Evolutionary conservation across 30 jellyfish, hydroid and myxozoan genomes (phyloP), one percentile per base, ranked within the genome.

Genomic region (Hydra vulgaris): DNA sequence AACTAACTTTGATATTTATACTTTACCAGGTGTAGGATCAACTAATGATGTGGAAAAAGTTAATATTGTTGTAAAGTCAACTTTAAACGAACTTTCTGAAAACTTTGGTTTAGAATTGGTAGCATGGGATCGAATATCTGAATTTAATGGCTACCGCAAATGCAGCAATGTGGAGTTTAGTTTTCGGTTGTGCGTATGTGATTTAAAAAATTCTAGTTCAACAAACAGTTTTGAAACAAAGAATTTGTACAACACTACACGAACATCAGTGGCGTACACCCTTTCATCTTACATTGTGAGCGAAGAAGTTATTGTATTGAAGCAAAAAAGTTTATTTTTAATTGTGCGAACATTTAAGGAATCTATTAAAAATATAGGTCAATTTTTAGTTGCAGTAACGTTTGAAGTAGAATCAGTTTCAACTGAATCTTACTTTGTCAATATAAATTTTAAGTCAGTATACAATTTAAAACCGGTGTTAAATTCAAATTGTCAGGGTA

Each of bases 141-240:
- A 70, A 26, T 92, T 77, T 56, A 96, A 95, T 18, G 82, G 70
- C 22, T 92, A 92, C 94, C 66, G 89, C 70, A 70, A 71, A 74
- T 92, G 98, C 73, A 74, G 78, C 20, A 96, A 92, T 78, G 77
- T 86, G 0, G 85, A 82, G 0, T 94, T 78, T 8, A 72, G 80
- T 19, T 86, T 74, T 8, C 70, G 88, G 27, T 84, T 87, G 12
- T 92, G 98, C 61, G 89, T 92, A 26, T 92, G 98, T 79, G 94
- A 93, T 71, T 55, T 85, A 22, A 76, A 61, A 69, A 73, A 71
- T 7, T 8, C 40, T 3, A 23, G 40, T 21, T 19, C 22, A 4
- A 3, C 20, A 19, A 23, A 27, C 7, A 40, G 8, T 3, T 40
- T 40, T 12, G 12, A 40, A 5, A 40, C 12, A 5, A 7, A 23